These are phyloP conservation scores for Parazoanthus darwini DNA, from an alignment of 92 coral and sea anemone species.

Conservation along the genomic window DNA sequence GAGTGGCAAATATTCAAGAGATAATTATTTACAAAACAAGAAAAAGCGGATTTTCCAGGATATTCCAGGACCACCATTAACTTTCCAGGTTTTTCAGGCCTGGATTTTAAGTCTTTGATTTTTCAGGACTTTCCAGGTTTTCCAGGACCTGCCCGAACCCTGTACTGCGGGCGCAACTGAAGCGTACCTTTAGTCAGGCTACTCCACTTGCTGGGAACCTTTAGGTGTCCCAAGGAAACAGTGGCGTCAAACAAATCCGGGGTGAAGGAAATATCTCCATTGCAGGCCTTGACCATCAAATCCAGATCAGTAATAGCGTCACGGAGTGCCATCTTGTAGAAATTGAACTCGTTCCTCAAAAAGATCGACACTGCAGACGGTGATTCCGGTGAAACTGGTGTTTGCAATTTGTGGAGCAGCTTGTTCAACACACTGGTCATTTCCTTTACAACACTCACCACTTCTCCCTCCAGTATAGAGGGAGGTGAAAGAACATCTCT, in stretches of 20 bases:
- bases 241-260: constrained; percentile 57
- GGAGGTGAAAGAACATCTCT: constrained; percentile 13
- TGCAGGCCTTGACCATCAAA: constrained; percentile 53
- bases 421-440: background rate
- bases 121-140: no score
- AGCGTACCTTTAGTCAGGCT: background rate
- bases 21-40: no score
- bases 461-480: constrained; percentile 9
- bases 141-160: no score
- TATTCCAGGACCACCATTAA: no score
- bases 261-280: constrained; percentile 60
- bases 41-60: no score
- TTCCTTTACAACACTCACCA: background rate
- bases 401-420: background rate
- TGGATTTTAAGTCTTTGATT: no score
- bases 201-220: constrained; percentile 57
- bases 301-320: constrained; percentile 35
- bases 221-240: constrained; percentile 41
- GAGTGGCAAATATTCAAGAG: no score
- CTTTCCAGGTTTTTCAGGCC: no score
- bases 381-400: constrained; percentile 6
- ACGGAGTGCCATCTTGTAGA: constrained; percentile 34
- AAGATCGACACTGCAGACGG: constrained; percentile 46
- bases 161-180: background rate
- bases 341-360: constrained; percentile 56